Conservation (phyloP, 2,797 vertebrate genomes). For the Thripadectes ignobilis region DNA sequence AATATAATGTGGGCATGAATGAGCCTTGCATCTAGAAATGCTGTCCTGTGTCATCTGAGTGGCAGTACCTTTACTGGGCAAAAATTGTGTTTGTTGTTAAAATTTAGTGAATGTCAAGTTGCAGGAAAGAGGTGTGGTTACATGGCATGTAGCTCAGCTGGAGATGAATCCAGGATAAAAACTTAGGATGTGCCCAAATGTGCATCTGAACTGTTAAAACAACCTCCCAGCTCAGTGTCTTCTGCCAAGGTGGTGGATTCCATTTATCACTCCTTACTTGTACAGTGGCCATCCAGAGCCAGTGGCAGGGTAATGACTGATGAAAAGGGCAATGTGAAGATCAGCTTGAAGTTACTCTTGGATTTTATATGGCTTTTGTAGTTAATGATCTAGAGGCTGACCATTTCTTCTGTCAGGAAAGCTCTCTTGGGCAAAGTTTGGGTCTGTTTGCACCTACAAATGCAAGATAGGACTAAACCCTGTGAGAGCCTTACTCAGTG, state of each 20-base stretch:
- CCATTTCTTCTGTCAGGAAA: background rate
- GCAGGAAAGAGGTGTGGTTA: background rate
- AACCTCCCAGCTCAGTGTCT: background rate
- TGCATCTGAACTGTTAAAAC: background rate
- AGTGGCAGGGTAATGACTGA: background rate
- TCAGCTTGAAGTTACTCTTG: background rate
- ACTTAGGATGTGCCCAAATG: background rate
- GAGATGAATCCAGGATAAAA: background rate
- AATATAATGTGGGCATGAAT: background rate
- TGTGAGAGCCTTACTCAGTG: background rate
- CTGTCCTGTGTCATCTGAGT: background rate
- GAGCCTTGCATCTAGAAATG: background rate
- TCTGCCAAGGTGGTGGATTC: background rate
- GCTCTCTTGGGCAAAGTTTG: background rate
- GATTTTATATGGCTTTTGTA: background rate
- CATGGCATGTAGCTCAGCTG: background rate
- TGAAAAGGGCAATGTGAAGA: background rate
- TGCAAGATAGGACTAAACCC: background rate
- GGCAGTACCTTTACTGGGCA: fast-evolving
- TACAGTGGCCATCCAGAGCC: background rate
- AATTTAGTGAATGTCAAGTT: background rate
- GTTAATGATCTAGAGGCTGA: background rate
- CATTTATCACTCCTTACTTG: background rate
- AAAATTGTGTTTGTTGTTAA: background rate
- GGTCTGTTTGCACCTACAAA: background rate